These are phyloP conservation scores for Hermaeophaga mercurialis DNA, from an alignment of 2,888 invertebrate genomes.

Conservation along the genomic window DNA sequence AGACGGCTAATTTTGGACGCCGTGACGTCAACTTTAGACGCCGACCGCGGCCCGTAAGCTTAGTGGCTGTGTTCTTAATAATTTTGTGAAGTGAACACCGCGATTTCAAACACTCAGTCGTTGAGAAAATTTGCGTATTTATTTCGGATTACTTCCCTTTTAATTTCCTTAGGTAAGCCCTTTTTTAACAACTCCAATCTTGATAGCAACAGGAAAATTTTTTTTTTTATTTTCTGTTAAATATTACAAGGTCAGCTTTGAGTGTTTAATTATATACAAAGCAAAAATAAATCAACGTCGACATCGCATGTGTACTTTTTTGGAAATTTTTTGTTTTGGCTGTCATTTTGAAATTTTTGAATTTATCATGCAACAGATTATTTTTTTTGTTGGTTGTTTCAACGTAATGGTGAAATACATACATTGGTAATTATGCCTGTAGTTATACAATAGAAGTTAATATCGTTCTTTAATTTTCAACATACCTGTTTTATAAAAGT, in stretches of 20 bases:
- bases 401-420: too few species aligned
- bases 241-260: conserved; percentile 20
- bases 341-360: background rate
- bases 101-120: conserved; percentile 30
- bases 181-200: too few species aligned
- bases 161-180: background rate
- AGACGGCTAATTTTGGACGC: conserved; percentile 50
- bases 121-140: conserved; percentile 10
- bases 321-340: conserved; percentile 8
- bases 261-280: conserved; percentile 21
- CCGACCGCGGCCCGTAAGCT: conserved; percentile 27
- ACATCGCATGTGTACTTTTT: conserved; percentile 16
- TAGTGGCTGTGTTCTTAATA: conserved; percentile 43
- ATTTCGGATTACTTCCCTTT: conserved; percentile 14
- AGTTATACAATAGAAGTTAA: too few species aligned
- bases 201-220: too few species aligned
- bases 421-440: too few species aligned
- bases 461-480: too few species aligned
- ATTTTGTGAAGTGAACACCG: conserved; percentile 46
- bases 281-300: conserved; percentile 22
- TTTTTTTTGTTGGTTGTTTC: too few species aligned
- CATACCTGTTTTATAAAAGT: too few species aligned
- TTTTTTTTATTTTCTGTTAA: conserved; percentile 8
- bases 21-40: conserved; percentile 48
- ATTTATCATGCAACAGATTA: too few species aligned